Evolutionary conservation across 2,888 invertebrate genomes (phyloP), one percentile per base, ranked within the genome.

Genomic region (Drosophila lutescens): DNA sequence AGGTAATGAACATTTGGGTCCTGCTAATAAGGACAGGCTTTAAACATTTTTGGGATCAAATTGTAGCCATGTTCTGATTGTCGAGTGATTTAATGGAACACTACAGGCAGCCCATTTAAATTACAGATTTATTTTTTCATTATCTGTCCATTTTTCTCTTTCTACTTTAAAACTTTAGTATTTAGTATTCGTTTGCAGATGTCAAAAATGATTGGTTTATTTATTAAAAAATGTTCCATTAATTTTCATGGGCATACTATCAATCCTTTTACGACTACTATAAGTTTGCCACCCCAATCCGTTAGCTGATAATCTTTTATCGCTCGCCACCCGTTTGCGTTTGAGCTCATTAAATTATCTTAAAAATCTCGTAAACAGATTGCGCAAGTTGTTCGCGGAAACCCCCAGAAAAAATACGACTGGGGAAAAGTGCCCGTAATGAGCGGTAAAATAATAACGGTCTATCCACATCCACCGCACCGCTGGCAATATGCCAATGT

Each of bases 401-500:
- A 6, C 23, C 5, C 36, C 15, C 23, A 4, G 15, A 23, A 44
- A 49, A 40, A 9, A 17, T 3, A 26, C 32, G 38, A 41, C 58
- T 34, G n/a, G 9, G 15, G 15, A 54, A 40, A 65, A 58, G 55
- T 51, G 69, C 38, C 69, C 70, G 47, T 86, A 82, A 82, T 62
- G 81, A 83, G 78, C 63, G 55, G 55, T 69, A 57, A 74, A 77
- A 74, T 79, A 83, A 86, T 67, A 68, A 58, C 38, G 50, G 36
- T 58, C 49, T 70, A 58, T 56, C 55, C 43, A 57, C 60, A 54
- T 49, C 68, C 53, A 53, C 36, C 67, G 53, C 38, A 73, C 53
- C 76, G 49, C 66, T 72, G 80, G 56, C 83, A 86, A 84, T 84
- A 84, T 85, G 83, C 79, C 83, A 78, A 83, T 81, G 69, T 87